A percentile compares a stretch with the other conserved stretches of the same genome.
Conservation (phyloP, 2,113 vertebrate genomes). For the Poicephalus meyeri region DNA sequence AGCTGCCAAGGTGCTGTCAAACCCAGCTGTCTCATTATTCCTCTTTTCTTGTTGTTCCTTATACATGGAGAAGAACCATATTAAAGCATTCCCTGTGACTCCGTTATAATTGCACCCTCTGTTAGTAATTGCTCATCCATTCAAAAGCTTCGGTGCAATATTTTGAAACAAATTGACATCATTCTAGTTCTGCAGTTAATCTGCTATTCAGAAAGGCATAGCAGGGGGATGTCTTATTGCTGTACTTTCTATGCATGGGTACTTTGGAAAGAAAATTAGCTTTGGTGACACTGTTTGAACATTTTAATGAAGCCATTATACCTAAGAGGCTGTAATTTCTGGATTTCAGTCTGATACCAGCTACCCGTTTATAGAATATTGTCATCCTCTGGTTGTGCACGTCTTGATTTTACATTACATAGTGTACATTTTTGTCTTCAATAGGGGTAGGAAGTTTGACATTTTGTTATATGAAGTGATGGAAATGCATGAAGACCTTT, state of each 20-base stretch:
- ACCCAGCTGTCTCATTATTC: constrained; percentile 63
- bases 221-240: constrained; percentile 59
- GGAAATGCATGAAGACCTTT: neutral
- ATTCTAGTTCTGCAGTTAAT: constrained; percentile 68
- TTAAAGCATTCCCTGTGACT: constrained; percentile 45
- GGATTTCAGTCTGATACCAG: constrained; percentile 39
- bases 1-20: constrained; percentile 63
- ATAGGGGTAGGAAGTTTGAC: neutral
- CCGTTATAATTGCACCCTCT: constrained; percentile 46
- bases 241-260: constrained; percentile 46
- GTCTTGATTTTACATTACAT: neutral
- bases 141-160: constrained; percentile 72
- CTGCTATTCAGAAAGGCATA: constrained; percentile 68
- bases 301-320: constrained; percentile 64
- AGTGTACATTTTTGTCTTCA: neutral
- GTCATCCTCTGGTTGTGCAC: neutral
- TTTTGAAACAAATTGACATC: constrained; percentile 76
- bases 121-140: constrained; percentile 72
- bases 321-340: constrained; percentile 45
- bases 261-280: constrained; percentile 59
- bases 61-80: constrained; percentile 42
- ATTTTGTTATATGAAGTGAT: neutral
- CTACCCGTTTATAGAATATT: neutral
- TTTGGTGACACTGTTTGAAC: constrained; percentile 40
- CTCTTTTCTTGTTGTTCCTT: constrained; percentile 60